Evolutionary conservation across 2,113 vertebrate species (phyloP).

Genomic region (Dasyprocta punctata): DNA sequence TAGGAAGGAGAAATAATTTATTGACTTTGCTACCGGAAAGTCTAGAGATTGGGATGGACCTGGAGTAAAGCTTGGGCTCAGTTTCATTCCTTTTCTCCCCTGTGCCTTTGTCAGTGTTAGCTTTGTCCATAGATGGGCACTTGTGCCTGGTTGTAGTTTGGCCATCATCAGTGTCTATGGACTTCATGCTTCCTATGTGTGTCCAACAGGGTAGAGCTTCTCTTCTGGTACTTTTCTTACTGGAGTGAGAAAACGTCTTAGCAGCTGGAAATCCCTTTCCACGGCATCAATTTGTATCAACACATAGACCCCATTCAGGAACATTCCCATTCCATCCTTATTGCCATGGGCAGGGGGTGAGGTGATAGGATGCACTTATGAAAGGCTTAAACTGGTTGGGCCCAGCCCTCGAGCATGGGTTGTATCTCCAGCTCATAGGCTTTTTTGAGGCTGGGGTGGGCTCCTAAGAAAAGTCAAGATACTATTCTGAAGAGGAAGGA

Average conservation of each 20-base stretch:
- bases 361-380: background rate
- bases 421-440: background rate
- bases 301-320: background rate
- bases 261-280: background rate
- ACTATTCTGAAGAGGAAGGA: background rate
- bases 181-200: background rate
- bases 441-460: background rate
- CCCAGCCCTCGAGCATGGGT: background rate
- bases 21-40: background rate
- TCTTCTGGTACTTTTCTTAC: background rate
- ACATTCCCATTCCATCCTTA: background rate
- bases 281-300: background rate
- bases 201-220: background rate
- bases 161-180: background rate
- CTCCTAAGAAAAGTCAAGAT: background rate
- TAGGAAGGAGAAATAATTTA: background rate
- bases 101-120: background rate
- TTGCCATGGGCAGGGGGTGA: background rate
- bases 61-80: background rate
- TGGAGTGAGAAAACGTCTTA: background rate
- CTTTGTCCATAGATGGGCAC: background rate
- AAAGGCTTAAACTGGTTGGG: background rate
- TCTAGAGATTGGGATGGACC: background rate
- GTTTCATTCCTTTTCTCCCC: background rate
- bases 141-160: background rate